Conservation (phyloP, 2,113 vertebrate genomes). For the Psittacara wagleri region DNA sequence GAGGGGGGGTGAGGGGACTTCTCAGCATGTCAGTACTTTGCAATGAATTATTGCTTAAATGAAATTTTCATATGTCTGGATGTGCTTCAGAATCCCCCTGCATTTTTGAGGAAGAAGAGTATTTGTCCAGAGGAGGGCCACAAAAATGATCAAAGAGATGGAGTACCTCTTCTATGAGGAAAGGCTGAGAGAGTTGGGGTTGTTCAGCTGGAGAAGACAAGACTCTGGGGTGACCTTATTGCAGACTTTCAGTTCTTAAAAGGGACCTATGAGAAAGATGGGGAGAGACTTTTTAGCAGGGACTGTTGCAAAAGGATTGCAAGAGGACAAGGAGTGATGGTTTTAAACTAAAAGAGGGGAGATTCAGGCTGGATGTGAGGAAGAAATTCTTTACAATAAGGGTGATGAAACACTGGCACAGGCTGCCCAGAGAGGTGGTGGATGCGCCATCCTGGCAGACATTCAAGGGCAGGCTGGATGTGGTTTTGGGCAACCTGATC, state of each 20-base stretch:
- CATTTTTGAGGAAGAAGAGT: neutral
- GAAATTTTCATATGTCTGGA: neutral
- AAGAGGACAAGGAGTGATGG: neutral
- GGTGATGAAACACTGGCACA: neutral
- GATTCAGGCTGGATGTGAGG: neutral
- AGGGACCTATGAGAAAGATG: neutral
- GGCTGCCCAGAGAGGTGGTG: neutral
- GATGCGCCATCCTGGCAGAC: neutral
- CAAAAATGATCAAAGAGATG: neutral
- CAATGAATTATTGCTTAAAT: neutral
- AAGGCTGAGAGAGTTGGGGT: neutral
- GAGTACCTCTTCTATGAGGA: neutral
- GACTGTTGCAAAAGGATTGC: neutral
- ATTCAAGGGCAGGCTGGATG: neutral
- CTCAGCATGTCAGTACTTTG: neutral
- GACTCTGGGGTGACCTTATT: neutral
- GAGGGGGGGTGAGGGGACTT: neutral
- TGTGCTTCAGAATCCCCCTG: neutral
- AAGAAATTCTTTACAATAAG: neutral
- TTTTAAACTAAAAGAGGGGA: neutral
- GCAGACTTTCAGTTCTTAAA: neutral
- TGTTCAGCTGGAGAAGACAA: neutral
- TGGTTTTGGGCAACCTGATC: neutral
- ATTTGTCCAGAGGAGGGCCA: neutral
- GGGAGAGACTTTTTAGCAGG: neutral